Evolutionary conservation across 2,797 vertebrate species (phyloP), one percentile per base, ranked within the genome.

Genomic region (Rhinoraja longicauda): DNA sequence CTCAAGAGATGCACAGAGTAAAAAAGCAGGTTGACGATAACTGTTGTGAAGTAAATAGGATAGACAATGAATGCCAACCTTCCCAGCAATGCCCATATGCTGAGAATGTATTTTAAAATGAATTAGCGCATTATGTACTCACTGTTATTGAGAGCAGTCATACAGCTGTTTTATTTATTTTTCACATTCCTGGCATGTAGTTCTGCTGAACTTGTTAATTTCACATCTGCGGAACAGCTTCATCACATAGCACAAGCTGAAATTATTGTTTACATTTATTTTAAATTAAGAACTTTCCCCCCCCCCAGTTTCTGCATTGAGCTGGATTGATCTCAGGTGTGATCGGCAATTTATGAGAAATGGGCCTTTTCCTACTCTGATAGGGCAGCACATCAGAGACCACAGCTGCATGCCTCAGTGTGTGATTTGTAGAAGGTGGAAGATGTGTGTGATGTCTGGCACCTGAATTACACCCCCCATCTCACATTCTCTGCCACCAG

Each of bases 191-290:
- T 29, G 67, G 67, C 39, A 73, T 45, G 90, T 73, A 73, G 67
- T 91, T 45, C 36, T 53, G 45, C 21, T 13, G 21, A 53, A 67
- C 21, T 91, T 72, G 67, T 53, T 45, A 26, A 72, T 36, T 39
- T 73, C 67, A 53, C 67, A 91, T 13, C 67, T 26, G 24, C 26
- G 24, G 13, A 73, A 29, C 67, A 91, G 67, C 86, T 36, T 90
- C 70, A 39, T 70, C 32, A 70, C 10, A 24, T 12, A 70, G 32
- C 21, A 70, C 70, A 36, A 9, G 59, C 32, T 90, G 64, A 39
- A 90, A 36, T 70, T 39, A 19, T 36, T 36, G 2, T 90, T 84
- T 59, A 84, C 53, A 84, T 84, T 84, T 84, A 79, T 79, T 79
- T 79, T 79, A 39, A 79, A 79, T 45, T 7, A 79, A 79, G 17